Evolutionary conservation across 2,113 vertebrate genomes (phyloP).

Genomic region (Hiodon alosoides): DNA sequence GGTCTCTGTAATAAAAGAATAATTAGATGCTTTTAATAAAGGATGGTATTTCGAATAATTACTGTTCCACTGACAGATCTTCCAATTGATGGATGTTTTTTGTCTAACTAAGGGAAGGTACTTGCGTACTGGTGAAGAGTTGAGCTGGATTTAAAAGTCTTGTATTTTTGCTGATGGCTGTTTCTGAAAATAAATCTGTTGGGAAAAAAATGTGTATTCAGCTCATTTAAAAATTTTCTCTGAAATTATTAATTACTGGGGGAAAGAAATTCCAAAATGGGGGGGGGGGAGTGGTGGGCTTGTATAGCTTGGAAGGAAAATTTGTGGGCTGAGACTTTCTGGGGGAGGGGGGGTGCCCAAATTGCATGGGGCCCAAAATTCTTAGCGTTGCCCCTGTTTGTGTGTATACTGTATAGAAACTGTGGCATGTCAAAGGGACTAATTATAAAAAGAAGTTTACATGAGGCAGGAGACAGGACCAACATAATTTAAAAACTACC

Average conservation of each 20-base stretch:
- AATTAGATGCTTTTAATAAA: not conserved
- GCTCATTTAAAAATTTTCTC: not conserved
- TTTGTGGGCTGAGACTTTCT: no score
- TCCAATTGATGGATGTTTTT: not conserved
- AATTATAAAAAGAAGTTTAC: no score
- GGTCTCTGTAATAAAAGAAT: not conserved
- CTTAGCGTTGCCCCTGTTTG: no score
- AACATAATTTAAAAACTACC: no score
- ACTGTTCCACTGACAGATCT: not conserved
- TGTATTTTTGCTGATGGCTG: not conserved
- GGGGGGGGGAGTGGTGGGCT: not conserved
- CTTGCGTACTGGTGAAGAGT: not conserved
- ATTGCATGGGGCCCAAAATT: no score
- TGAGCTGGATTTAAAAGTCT: not conserved
- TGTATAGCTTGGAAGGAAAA: not conserved
- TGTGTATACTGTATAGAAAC: no score
- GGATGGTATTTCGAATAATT: not conserved
- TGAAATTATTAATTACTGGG: not conserved
- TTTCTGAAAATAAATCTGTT: conserved; percentile 55
- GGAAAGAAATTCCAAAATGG: not conserved
- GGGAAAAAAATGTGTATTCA: conserved; percentile 23
- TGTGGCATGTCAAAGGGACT: no score
- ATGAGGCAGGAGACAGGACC: no score
- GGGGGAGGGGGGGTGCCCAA: no score
- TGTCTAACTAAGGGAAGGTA: not conserved